Evolutionary conservation across 2,113 vertebrate genomes (phyloP).

Genomic region (Anguilla japonica): DNA sequence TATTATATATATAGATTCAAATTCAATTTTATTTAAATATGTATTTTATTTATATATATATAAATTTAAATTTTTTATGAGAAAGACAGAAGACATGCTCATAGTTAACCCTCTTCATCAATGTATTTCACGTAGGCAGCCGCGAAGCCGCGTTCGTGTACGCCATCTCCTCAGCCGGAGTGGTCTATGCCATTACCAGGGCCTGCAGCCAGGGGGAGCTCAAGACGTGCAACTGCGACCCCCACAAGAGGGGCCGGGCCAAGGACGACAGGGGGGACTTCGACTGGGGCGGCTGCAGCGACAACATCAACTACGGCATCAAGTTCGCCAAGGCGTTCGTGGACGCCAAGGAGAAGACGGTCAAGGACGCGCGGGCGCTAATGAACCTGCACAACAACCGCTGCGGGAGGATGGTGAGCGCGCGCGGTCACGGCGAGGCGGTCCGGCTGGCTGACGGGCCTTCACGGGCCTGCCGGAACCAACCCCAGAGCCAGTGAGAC

Average conservation of each 20-base stretch:
- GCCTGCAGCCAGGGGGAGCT: constrained; percentile 96
- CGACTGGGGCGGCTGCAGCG: constrained; percentile 97
- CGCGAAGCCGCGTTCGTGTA: constrained; percentile 96
- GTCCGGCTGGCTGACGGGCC: too few relatives aligned
- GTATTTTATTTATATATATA: background rate
- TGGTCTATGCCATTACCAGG: constrained; percentile 91
- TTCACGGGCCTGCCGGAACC: too few relatives aligned
- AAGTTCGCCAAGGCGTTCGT: constrained; percentile 94
- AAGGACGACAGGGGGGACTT: constrained; percentile 87
- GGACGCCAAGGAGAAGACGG: constrained; percentile 92
- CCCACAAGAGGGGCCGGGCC: constrained; percentile 82
- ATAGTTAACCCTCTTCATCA: constrained; percentile 15
- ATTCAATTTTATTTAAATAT: too few relatives aligned
- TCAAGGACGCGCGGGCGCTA: constrained; percentile 91
- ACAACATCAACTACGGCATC: constrained; percentile 95
- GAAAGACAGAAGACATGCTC: background rate
- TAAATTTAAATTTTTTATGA: background rate
- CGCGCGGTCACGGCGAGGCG: background rate
- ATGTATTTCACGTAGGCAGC: constrained; percentile 73
- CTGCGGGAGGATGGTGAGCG: constrained; percentile 90
- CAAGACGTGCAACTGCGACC: constrained; percentile 89
- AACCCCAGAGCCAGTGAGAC: background rate
- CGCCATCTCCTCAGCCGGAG: constrained; percentile 93
- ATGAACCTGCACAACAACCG: constrained; percentile 99
- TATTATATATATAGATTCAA: too few relatives aligned